Percentiles rank a stretch among this genome's conserved stretches.
phyloP scores from a whole-genome alignment of 2,797 vertebrate species.

The Sebastes umbrosus region DNA sequence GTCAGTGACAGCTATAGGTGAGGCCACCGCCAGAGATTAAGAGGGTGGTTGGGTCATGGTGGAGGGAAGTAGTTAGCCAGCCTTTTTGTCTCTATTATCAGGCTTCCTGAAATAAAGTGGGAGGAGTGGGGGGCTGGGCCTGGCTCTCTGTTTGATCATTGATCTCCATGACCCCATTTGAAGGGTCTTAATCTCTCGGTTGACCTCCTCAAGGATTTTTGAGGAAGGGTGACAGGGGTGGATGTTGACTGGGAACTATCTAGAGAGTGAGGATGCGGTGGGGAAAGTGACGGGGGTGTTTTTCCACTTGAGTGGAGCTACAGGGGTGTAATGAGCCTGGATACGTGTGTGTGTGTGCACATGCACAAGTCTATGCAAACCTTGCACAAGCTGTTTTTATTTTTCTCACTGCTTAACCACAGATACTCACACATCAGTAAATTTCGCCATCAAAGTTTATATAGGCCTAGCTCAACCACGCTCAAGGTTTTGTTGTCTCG shows the following conservation, averaged over 20 bases:
- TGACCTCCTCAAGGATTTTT: constrained; percentile 89
- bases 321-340: constrained; percentile 85
- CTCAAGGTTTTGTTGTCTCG: constrained; percentile 13
- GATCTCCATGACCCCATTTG: constrained; percentile 91
- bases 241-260: constrained; percentile 77
- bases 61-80: constrained; percentile 70
- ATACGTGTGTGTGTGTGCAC: constrained; percentile 67
- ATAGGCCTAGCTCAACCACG: constrained; percentile 39
- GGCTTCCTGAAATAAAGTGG: constrained; percentile 75
- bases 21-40: constrained; percentile 66
- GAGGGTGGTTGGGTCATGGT: constrained; percentile 60
- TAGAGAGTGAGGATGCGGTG: constrained; percentile 57
- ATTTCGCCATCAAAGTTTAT: constrained; percentile 73
- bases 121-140: constrained; percentile 62
- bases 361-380: constrained; percentile 58
- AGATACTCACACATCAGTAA: constrained; percentile 68
- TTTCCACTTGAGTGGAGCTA: constrained; percentile 87
- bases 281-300: constrained; percentile 69
- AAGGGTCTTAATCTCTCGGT: constrained; percentile 87
- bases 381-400: constrained; percentile 22
- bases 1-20: constrained; percentile 55
- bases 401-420: constrained; percentile 68
- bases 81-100: constrained; percentile 79
- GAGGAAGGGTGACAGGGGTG: constrained; percentile 71
- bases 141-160: constrained; percentile 91